Evolutionary conservation across 2,888 invertebrate species (phyloP).

Genomic region (Cryptus armator): DNA sequence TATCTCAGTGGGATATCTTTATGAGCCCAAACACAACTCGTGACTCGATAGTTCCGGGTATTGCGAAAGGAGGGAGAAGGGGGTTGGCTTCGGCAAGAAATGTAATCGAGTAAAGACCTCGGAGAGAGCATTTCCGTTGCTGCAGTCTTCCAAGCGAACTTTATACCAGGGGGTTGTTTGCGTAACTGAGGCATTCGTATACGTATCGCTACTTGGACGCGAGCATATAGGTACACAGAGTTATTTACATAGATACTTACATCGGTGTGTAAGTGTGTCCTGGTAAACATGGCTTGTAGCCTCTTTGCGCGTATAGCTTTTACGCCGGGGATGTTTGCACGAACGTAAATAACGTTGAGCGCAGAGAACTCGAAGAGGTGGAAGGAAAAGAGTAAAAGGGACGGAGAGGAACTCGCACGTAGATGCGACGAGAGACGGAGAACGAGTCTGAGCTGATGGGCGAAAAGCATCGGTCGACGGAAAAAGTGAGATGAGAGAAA

Average conservation of each 20-base stretch:
- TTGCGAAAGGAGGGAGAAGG: neutral
- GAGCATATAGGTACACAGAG: neutral
- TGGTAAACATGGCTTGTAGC: slow-evolving; percentile 21
- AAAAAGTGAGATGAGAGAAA: slow-evolving; percentile 33
- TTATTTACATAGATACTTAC: neutral
- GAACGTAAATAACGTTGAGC: slow-evolving; percentile 65
- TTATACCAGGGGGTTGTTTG: slow-evolving; percentile 52
- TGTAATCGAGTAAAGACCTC: slow-evolving; percentile 48
- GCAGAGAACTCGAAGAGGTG: slow-evolving; percentile 45
- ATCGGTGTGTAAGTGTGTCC: slow-evolving; percentile 4
- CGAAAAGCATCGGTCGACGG: slow-evolving; percentile 50
- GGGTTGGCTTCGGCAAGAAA: slow-evolving; percentile 23
- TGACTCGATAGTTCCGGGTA: neutral
- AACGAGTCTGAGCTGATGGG: slow-evolving; percentile 53
- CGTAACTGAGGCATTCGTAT: slow-evolving; percentile 41
- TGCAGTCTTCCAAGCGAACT: slow-evolving; percentile 34
- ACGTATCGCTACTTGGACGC: slow-evolving; percentile 45
- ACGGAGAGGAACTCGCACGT: slow-evolving; percentile 26
- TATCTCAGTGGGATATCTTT: neutral
- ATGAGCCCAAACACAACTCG: neutral
- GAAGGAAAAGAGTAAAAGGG: slow-evolving; percentile 15
- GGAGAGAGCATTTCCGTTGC: slow-evolving; percentile 14
- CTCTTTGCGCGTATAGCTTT: slow-evolving; percentile 37
- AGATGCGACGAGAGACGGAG: slow-evolving; percentile 37
- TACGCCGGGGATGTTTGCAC: slow-evolving; percentile 44